These are phyloP conservation scores for Marmota flaviventris DNA, from an alignment of 2,113 vertebrate genomes.

Conservation along the genomic window DNA sequence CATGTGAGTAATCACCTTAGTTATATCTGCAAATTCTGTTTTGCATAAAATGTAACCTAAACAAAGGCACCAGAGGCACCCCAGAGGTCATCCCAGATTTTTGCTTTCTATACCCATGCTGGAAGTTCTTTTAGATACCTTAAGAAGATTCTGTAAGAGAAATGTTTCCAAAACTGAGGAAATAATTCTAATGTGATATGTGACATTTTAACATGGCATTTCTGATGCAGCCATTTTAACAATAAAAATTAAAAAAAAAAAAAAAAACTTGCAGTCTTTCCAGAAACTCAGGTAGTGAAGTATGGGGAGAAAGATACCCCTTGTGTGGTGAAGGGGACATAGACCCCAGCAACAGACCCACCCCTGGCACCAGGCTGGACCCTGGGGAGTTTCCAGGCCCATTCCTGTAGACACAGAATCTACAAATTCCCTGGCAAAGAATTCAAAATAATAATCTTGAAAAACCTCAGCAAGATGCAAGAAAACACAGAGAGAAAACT, in stretches of 20 bases:
- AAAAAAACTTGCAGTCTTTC: neutral
- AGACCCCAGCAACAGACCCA: no score
- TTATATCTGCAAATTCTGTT: neutral
- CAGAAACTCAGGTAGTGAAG: no score
- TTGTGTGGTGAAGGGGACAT: no score
- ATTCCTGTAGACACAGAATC: no score
- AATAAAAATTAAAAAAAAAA: neutral
- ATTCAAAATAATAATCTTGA: no score
- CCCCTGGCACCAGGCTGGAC: no score
- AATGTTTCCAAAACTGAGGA: neutral
- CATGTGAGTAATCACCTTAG: no score
- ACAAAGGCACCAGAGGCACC: neutral
- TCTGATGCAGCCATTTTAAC: neutral
- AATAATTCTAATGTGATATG: neutral
- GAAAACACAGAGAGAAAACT: no score
- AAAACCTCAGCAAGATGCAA: no score
- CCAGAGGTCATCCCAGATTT: neutral
- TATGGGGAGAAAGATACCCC: no score
- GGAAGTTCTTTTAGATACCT: neutral
- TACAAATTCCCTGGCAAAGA: no score
- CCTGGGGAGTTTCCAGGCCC: no score
- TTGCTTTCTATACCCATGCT: neutral
- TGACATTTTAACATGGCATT: neutral
- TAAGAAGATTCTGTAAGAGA: neutral
- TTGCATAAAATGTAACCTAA: neutral